Evolutionary conservation across 1,140 invertebrate genomes (phyloP), one percentile per base, ranked within the genome.

Genomic region (Pomacea maculata): DNA sequence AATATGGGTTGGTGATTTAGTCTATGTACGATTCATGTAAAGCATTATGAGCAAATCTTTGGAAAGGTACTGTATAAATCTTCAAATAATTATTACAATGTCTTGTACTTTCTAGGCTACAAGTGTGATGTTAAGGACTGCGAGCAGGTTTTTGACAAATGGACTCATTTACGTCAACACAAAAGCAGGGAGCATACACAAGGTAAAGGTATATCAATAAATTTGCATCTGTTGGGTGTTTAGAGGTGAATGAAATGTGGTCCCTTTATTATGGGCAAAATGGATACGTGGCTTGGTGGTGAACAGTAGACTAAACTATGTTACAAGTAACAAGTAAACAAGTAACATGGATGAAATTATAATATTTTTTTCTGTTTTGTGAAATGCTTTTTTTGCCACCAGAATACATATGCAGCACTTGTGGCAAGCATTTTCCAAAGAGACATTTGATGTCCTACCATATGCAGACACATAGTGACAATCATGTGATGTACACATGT

Each of bases 341-440:
- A 17, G 17, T 65, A 17, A 65, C 17, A 19, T n/a, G n/a, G 64
- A 19, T 17, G n/a, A 3, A 19, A n/a, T 65, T 70, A 21, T 70
- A 25, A 25, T 19, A 70, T 17, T n/a, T 70, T 17, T 12, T 1
- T 15, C 21, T 34, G 21, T 70, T 70, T 12, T 34, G 6, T 17
- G 12, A 70, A n/a, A 14, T 21, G 21, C 11, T 70, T 70, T n/a
- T 25, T 6, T 70, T n/a, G 6, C 29, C n/a, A 15, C 1, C 65
- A 78, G 77, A 70, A 25, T 34, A 25, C 29, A 21, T 1, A 52
- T 78, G 77, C 25, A 65, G 68, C 9, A 6, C n/a, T 3, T 78
- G 77, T 65, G 52, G 54, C 77, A 68, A 70, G 77, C 29, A n/a
- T 14, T 78, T 78, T 29, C 45, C 65, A 19, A 78, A 78, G 54